A percentile compares a stretch with the other conserved stretches of the same genome.
Evolutionary conservation across 2,113 vertebrate genomes (phyloP).

Genomic region (Rhodinocichla rosea): DNA sequence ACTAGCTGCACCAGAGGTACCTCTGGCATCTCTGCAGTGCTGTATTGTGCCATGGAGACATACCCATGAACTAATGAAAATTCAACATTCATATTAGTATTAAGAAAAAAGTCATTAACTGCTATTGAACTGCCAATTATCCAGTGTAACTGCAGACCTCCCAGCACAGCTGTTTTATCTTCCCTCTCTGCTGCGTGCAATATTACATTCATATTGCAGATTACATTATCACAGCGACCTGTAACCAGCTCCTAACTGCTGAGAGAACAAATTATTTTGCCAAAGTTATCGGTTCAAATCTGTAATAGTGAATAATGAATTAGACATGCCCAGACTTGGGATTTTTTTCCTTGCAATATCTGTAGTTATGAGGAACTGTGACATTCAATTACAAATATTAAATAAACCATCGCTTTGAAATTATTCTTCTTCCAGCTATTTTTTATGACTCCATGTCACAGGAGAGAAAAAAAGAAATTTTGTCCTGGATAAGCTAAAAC

Average conservation of each 20-base stretch:
- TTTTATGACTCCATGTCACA: background rate
- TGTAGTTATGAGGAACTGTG: slow-evolving; percentile 2
- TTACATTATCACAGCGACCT: slow-evolving; percentile 51
- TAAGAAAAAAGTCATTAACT: slow-evolving; percentile 59
- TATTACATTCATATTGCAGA: slow-evolving; percentile 44
- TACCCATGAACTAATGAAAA: slow-evolving; percentile 45
- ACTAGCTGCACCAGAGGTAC: background rate
- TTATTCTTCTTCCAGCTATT: background rate
- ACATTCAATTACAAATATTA: slow-evolving; percentile 58
- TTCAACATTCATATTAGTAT: slow-evolving; percentile 17
- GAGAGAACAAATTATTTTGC: slow-evolving; percentile 56
- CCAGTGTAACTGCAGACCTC: background rate
- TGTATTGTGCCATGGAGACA: background rate
- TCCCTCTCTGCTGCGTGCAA: slow-evolving; percentile 16
- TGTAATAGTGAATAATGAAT: slow-evolving; percentile 28
- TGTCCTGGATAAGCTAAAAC: slow-evolving; percentile 9
- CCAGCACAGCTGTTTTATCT: slow-evolving; percentile 26
- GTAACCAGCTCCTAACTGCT: slow-evolving; percentile 30
- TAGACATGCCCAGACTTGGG: slow-evolving; percentile 22
- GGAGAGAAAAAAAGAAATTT: background rate
- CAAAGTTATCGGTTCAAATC: slow-evolving; percentile 35
- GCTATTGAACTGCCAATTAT: slow-evolving; percentile 29
- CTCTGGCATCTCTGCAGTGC: background rate
- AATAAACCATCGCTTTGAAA: slow-evolving; percentile 21
- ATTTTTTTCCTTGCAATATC: slow-evolving; percentile 18